A percentile compares a stretch with the other conserved stretches of the same genome.
These are phyloP conservation scores for Aegotheles bennettii DNA, from an alignment of 2,113 vertebrate genomes.

Conservation along the genomic window DNA sequence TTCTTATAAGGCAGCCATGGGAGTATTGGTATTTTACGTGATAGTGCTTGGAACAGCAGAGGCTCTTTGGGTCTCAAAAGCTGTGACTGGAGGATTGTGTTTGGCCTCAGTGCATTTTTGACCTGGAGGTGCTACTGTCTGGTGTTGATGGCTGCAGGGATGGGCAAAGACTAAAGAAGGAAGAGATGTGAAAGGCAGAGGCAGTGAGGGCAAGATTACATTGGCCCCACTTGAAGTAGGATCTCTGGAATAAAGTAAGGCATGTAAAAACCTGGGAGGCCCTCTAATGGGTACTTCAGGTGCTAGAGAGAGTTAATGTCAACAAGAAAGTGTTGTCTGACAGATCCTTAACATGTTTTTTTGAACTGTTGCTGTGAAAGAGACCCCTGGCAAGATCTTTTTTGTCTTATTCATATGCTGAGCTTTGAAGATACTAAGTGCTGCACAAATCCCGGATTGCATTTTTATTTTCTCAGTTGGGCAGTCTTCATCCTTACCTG, in stretches of 20 bases:
- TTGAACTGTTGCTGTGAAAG: background rate
- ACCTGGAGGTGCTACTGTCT: background rate
- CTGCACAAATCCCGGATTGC: background rate
- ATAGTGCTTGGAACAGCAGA: background rate
- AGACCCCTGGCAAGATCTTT: background rate
- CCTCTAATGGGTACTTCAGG: background rate
- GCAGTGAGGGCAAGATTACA: background rate
- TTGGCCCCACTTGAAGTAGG: background rate
- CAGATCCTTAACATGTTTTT: background rate
- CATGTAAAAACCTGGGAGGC: background rate
- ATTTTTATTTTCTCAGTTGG: background rate
- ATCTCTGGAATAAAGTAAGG: background rate
- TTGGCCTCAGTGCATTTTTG: background rate
- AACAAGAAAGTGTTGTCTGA: background rate
- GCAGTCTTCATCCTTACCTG: background rate
- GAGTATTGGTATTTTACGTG: background rate
- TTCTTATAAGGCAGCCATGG: background rate
- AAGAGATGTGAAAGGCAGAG: background rate
- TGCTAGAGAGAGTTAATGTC: background rate
- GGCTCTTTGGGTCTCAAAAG: background rate
- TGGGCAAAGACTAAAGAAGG: background rate
- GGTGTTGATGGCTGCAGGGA: background rate
- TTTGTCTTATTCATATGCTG: background rate
- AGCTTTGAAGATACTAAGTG: background rate
- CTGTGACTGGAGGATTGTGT: background rate